Base-by-base conservation (phyloP, 2,888 invertebrate species). In the Alcis repandata region DNA sequence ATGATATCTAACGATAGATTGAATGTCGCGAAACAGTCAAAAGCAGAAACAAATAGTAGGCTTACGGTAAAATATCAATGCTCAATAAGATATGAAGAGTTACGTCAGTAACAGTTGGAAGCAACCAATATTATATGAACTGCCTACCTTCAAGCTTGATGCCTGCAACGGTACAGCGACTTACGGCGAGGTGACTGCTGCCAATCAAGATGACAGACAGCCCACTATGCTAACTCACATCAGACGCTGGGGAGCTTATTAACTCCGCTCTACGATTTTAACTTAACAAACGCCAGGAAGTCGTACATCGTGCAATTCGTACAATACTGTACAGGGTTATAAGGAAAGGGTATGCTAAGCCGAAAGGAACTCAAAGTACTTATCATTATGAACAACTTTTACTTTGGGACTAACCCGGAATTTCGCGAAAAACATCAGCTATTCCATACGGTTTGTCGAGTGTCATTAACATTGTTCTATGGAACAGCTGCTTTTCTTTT, bases 151-250 rank as follows among this genome's bases (percentile, higher is more conserved):
- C 15, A 20, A 45, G 33, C 33, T 45, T 13, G n/a, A 40, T 41
- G 53, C 13, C 45, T 11, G 46, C 53, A 54, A 61, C 64, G 64
- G 64, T 54, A 64, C 48, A 53, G 20, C 41, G 41, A 53, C 63
- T 58, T 53, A 46, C 46, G 38, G 58, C 40, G 46, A 48, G 51
- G 54, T 45, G 41, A 22, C 52, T 41, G 41, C 54, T 49, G 64
- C 49, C 64, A 59, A 54, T 64, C 64, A 59, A 19, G 9, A 15
- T 59, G 64, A 59, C 49, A 43, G 53, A 64, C 64, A 36, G 40
- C 38, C 13, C 46, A 45, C 53, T 63, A 58, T 64, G 59, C 49
- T 54, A 64, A 53, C 59, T 59, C 22, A 49, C 54, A 36, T 36
- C 40, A 49, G 11, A 22, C 32, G 22, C 22, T 17, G 49, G 4